Base-by-base conservation (phyloP, 2,888 invertebrate genomes). In the Aproaerema taeniolella region DNA sequence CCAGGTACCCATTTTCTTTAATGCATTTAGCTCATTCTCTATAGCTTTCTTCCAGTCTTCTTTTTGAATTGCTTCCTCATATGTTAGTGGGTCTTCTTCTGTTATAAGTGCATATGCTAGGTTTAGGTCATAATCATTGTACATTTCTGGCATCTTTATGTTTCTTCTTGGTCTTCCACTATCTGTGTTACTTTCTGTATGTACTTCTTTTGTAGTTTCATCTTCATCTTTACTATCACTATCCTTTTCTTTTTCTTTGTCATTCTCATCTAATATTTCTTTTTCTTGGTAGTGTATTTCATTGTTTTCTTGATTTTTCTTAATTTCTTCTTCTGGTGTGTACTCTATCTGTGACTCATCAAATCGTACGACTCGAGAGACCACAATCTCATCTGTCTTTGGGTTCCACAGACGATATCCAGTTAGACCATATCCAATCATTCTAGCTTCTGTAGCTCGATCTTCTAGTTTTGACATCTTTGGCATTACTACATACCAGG, bases 361-460 rank as follows among this genome's bases (percentile, higher is more conserved):
- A 16, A 45, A 42, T 9, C 29, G 30, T 25, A 41, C 30, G 25
- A 41, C 43, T 34, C 38, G 40, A 13, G 41, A 31, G 1, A 32
- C 9, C 13, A 16, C 7, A 6, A 44, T 32, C 10, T 14, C 12
- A 20, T 41, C 24, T 26, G 37, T 42, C 13, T 31, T 7, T 26
- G 44, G 39, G 34, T 46, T 36, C 49, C 49, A 49, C 15, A 49
- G 8, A 28, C 26, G 32, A 16, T 44, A 49, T 31, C 44, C 49
- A 12, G 13, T 30, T 9, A 17, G n/a, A 13, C 25, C 29, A 37
- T 42, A 50, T 31, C 47, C 50, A 2, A 50, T 24, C 39, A 50
- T 40, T 31, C 41, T 37, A 9, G 41, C 30, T 11, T 31, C 39
- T 38, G 24, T 41, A 2, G 47, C 45, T 45, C 45, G 41, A 8